Conservation (phyloP, 1,140 invertebrate genomes). For the Heliconius himera region DNA sequence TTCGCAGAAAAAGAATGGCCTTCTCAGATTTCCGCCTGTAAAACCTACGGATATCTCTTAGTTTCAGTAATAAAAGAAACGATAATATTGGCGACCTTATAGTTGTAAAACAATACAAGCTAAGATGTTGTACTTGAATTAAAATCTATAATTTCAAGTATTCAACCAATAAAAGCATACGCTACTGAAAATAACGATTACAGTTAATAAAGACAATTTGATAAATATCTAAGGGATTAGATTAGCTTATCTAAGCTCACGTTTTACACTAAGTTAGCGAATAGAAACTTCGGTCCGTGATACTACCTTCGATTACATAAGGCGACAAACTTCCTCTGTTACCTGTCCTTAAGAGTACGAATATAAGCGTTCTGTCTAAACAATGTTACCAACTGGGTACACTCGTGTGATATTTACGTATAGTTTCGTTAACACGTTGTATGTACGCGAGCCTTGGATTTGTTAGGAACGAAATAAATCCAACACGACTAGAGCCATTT, state of each 20-base stretch:
- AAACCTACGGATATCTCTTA: no score
- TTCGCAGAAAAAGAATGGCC: not conserved
- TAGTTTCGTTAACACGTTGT: conserved; percentile 38
- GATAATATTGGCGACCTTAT: not conserved
- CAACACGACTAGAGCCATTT: conserved; percentile 59
- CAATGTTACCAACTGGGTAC: conserved; percentile 56
- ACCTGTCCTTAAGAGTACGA: conserved; percentile 67
- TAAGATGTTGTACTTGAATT: not conserved
- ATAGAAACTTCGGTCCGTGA: conserved; percentile 68
- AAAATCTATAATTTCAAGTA: not conserved
- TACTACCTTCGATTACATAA: conserved; percentile 63
- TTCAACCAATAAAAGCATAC: not conserved
- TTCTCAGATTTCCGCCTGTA: not conserved
- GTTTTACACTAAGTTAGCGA: conserved; percentile 60
- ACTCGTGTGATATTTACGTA: conserved; percentile 34
- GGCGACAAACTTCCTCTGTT: conserved; percentile 62
- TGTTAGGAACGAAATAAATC: conserved; percentile 63
- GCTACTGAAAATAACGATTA: not conserved
- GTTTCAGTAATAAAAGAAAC: not conserved
- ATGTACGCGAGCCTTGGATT: conserved; percentile 46
- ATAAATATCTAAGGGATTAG: not conserved
- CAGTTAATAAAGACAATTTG: not conserved
- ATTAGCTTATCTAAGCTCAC: conserved; percentile 33
- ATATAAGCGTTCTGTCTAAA: conserved; percentile 53
- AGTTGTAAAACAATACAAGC: not conserved